phyloP scores from a whole-genome alignment of 2,888 invertebrate genomes.

The Drosophila meridiana region DNA sequence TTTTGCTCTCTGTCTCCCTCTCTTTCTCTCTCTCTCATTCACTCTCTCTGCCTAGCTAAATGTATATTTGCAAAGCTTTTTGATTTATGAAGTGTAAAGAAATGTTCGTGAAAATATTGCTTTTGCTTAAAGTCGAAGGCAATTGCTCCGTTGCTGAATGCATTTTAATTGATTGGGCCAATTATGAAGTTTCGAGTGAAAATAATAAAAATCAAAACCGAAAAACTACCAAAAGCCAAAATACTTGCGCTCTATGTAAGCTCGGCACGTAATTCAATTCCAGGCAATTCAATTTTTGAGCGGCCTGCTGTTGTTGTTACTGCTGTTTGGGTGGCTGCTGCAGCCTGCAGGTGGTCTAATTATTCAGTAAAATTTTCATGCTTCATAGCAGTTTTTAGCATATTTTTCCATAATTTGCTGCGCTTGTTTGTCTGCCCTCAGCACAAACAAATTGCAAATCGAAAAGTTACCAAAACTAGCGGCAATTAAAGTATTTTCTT shows the following conservation, averaged over 20 bases:
- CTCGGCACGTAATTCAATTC: conserved; percentile 71
- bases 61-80: conserved; percentile 30
- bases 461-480: conserved; percentile 75
- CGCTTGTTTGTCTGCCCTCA: conserved; percentile 72
- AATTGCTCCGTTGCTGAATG: conserved; percentile 24
- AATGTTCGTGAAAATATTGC: conserved; percentile 59
- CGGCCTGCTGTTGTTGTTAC: conserved; percentile 8
- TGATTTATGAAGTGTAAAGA: conserved; percentile 69
- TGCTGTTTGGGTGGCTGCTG: not conserved
- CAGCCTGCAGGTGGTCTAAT: conserved; percentile 65
- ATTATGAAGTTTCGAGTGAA: conserved; percentile 59
- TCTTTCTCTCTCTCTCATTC: not conserved
- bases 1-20: conserved; percentile 9
- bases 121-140: conserved; percentile 20
- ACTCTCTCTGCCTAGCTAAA: not conserved
- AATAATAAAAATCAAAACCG: conserved; percentile 24
- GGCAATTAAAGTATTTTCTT: conserved; percentile 77
- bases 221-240: conserved; percentile 46
- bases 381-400: conserved; percentile 58
- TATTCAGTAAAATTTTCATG: conserved; percentile 68
- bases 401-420: conserved; percentile 72
- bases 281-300: conserved; percentile 60
- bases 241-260: conserved; percentile 34
- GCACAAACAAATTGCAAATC: conserved; percentile 70
- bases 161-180: conserved; percentile 65